Percentiles rank a stretch among this genome's conserved stretches.
Conservation (phyloP, 2,113 vertebrate genomes). For the Pitta sordida region DNA sequence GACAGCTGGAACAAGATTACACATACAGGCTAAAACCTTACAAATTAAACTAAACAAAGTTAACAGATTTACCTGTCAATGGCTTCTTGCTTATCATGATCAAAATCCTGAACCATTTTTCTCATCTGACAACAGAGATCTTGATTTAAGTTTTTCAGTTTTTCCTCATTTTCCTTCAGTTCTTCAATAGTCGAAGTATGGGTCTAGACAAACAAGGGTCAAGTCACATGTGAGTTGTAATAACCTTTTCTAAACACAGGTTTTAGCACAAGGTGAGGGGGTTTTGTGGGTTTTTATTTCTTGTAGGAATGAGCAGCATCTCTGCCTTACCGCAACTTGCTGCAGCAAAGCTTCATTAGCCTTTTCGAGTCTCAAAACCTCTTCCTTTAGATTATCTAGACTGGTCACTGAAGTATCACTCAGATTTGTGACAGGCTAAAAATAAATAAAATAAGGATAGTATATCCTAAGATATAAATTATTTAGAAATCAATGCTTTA, state of each 20-base stretch:
- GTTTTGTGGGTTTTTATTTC: neutral
- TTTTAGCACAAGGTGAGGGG: neutral
- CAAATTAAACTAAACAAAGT: neutral
- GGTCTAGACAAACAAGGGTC: constrained; percentile 56
- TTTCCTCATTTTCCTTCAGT: constrained; percentile 83
- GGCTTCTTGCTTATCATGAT: constrained; percentile 91
- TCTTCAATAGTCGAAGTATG: constrained; percentile 74
- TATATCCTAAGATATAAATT: neutral
- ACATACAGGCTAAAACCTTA: neutral
- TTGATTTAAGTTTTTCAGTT: constrained; percentile 82
- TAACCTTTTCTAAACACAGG: neutral
- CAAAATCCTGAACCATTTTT: constrained; percentile 92
- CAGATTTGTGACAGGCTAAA: constrained; percentile 69
- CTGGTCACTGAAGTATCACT: constrained; percentile 8
- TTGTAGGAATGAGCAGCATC: neutral
- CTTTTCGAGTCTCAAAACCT: constrained; percentile 75
- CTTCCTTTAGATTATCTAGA: constrained; percentile 66
- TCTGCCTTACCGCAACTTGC: constrained; percentile 78
- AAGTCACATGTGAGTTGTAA: neutral
- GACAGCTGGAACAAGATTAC: neutral
- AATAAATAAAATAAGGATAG: neutral
- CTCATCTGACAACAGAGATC: constrained; percentile 95
- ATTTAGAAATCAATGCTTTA: neutral
- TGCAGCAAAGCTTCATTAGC: constrained; percentile 77
- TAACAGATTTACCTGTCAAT: constrained; percentile 75